Conservation (phyloP, 2,113 vertebrate species). For the Piaya cayana region DNA sequence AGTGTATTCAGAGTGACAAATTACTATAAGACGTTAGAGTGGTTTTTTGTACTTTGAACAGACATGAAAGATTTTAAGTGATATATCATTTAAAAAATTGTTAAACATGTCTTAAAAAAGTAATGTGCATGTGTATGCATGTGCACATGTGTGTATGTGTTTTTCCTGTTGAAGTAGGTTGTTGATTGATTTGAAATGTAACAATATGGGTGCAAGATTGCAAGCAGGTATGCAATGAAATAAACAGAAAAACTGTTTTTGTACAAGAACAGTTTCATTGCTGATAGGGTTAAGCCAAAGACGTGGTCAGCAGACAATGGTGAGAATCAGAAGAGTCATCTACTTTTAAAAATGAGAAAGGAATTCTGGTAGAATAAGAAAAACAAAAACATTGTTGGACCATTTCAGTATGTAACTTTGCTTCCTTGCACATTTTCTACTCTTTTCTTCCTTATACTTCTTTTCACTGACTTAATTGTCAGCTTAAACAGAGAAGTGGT, state of each 20-base stretch:
- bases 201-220: not conserved
- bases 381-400: not conserved
- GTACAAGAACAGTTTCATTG: not conserved
- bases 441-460: not conserved
- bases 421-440: not conserved
- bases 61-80: not conserved
- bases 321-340: not conserved
- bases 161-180: not conserved
- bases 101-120: not conserved
- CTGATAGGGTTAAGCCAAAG: not conserved
- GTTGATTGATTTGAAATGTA: not conserved
- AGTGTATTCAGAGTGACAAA: not conserved
- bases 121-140: not conserved
- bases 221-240: not conserved
- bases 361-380: not conserved
- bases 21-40: not conserved
- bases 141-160: accelerated
- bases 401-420: not conserved
- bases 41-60: not conserved
- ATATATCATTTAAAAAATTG: not conserved
- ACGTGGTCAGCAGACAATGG: not conserved
- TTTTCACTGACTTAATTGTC: not conserved
- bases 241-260: not conserved
- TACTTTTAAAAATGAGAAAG: not conserved
- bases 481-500: not conserved